Conservation (phyloP, 2,888 invertebrate species). For the Drosophila villosipedis region DNA sequence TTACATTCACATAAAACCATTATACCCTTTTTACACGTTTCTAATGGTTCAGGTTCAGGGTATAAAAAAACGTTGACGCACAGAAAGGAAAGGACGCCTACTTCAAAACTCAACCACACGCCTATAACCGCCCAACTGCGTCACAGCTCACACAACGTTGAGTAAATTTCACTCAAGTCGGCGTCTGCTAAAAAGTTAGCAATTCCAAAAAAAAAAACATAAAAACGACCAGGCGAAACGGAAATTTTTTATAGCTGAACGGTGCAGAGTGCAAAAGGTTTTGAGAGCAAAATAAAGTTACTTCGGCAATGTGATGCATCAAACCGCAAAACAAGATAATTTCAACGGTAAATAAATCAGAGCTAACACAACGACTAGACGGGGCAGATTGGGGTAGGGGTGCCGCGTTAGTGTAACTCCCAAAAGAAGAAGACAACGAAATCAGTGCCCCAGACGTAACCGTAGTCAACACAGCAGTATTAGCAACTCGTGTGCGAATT, state of each 20-base stretch:
- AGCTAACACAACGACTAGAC: conserved; percentile 49
- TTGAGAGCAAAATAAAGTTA: conserved; percentile 80
- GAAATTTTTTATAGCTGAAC: conserved; percentile 68
- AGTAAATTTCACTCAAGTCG: conserved; percentile 79
- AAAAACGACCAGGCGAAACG: conserved; percentile 50
- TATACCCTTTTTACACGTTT: no score
- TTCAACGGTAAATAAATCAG: conserved; percentile 84
- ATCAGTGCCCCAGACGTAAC: conserved; percentile 25
- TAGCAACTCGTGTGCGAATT: conserved; percentile 65
- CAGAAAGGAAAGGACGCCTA: conserved; percentile 51
- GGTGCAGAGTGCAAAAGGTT: conserved; percentile 71
- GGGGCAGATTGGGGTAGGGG: conserved; percentile 1
- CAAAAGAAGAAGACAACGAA: conserved; percentile 60
- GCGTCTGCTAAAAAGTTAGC: conserved; percentile 78
- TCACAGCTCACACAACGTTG: conserved; percentile 40
- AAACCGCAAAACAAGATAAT: conserved; percentile 83
- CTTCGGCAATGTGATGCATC: conserved; percentile 79
- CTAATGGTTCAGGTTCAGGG: no score
- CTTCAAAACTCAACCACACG: conserved; percentile 8
- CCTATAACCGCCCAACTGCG: conserved; percentile 15
- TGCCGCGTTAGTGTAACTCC: conserved; percentile 48
- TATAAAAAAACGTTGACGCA: conserved; percentile 55
- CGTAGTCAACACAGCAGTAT: conserved; percentile 60
- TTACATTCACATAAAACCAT: no score
- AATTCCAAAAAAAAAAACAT: conserved; percentile 37